Evolutionary conservation across 2,888 invertebrate species (phyloP), one percentile per base, ranked within the genome.

Genomic region (Microchrysa polita): DNA sequence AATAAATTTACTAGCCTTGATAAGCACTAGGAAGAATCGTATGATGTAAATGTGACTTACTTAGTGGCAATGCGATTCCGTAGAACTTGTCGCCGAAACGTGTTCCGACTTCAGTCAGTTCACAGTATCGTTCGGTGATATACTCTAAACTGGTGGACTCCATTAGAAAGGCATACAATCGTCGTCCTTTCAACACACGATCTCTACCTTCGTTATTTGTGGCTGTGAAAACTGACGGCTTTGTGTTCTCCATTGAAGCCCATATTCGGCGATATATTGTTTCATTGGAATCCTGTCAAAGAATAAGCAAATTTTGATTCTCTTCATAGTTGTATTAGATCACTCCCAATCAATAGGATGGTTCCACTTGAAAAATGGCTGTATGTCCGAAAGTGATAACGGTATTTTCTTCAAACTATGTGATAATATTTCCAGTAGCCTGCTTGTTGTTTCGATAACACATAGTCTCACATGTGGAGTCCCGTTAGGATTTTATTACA

Each of bases 141-240:
- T 97, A 99, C 84, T 99, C 98, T 77, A 98, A 92, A 1, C 93
- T 92, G 0, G 96, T 93, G 7, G 96, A 97, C 86, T 98, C 98
- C 95, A 98, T 97, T 61, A 99, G 87, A 83, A 93, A 98, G 1
- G 98, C 98, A 83, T 96, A 99, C 72, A 88, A 88, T 69, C 92
- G 88, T 82, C 93, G 93, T 55, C 90, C 91, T 83, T 90, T 92
- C 69, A 89, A 80, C 0, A 97, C 97, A 75, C 94, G 88, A 14
- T 95, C 93, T 0, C 96, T 91, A 0, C 97, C 98, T 80, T 95
- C 94, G 55, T 90, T 90, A 81, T 96, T 97, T 80, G 88, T 91
- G 75, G 88, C 89, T 10, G 92, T 90, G 83, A 96, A 96, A 0
- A 96, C 95, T 0, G 91, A 89, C 0, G 96, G 95, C 44, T 91